Evolutionary conservation across 2,888 invertebrate genomes (phyloP), one percentile per base, ranked within the genome.

Genomic region (Dione juno): DNA sequence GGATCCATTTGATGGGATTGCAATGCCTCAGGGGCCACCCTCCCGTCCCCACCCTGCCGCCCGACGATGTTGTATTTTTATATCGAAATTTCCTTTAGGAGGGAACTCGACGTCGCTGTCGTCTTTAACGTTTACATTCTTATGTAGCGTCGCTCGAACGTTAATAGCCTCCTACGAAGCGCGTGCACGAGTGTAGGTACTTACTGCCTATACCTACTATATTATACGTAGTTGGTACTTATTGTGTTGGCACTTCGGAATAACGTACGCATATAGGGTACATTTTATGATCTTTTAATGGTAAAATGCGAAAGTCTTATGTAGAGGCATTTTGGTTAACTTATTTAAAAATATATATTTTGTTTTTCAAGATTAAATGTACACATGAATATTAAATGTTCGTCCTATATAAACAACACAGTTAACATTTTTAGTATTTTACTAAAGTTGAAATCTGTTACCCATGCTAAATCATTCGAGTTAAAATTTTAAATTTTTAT

Each of bases 1-100:
- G 95, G 94, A 95, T 95, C 95, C 95, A 95, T 95, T 95, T 95
- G 95, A 95, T 95, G 95, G 95, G 94, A 95, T 95, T 94, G 94
- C 93, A 93, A 93, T 92, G 92, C 92, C 92, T 91, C 89, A 88
- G 92, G 92, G 92, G 90, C 90, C 87, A 81, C 88, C 88, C 82
- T 75, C 74, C 80, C 80, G 78, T 74, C 77, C 57, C 74, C 80
- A 70, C 77, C 81, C 79, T 81, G 77, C 82, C 84, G 77, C 79
- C 84, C 85, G 83, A 77, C 88, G 80, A 83, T 87, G 84, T 84
- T 87, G 91, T 92, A 92, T 92, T 93, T 93, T 92, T 92, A 93
- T 93, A 93, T 93, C 91, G 92, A 92, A 93, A 93, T 93, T 91
- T 90, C 88, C 90, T 91, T 87, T 87, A 84, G 87, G 87, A 89